Conservation (phyloP, 2,797 vertebrate genomes). For the Bryconaethiops microstoma region DNA sequence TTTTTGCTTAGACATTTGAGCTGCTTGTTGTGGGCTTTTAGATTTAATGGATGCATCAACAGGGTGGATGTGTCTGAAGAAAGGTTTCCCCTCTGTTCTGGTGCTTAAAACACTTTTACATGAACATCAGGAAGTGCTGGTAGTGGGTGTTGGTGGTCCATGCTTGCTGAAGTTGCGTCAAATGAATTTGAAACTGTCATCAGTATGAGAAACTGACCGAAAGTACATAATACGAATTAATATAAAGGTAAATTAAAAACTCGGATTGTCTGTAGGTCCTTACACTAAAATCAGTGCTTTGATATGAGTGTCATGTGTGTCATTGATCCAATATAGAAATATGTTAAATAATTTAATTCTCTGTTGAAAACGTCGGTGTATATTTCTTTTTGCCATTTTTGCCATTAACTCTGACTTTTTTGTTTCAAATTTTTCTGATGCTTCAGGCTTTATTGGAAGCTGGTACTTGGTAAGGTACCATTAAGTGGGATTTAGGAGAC, state of each 20-base stretch:
- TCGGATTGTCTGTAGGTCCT: not conserved
- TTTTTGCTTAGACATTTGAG: not conserved
- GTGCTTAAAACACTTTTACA: constrained; percentile 15
- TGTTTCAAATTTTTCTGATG: not conserved
- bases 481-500: constrained; percentile 59
- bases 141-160: not conserved
- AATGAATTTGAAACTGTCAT: not conserved
- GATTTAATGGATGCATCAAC: not conserved
- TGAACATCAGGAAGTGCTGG: not conserved
- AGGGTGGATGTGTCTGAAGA: not conserved
- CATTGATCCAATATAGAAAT: not conserved
- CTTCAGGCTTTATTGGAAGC: constrained; percentile 4
- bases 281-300: not conserved
- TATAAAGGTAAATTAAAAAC: not conserved
- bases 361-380: not conserved
- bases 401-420: not conserved
- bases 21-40: not conserved
- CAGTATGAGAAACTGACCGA: not conserved
- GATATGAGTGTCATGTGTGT: not conserved
- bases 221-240: not conserved
- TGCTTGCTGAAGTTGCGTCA: not conserved
- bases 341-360: not conserved
- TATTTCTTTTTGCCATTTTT: not conserved
- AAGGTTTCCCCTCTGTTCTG: not conserved
- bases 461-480: constrained; percentile 21